Base-by-base conservation (phyloP, 2,113 vertebrate genomes). In the Recurvirostra avosetta region DNA sequence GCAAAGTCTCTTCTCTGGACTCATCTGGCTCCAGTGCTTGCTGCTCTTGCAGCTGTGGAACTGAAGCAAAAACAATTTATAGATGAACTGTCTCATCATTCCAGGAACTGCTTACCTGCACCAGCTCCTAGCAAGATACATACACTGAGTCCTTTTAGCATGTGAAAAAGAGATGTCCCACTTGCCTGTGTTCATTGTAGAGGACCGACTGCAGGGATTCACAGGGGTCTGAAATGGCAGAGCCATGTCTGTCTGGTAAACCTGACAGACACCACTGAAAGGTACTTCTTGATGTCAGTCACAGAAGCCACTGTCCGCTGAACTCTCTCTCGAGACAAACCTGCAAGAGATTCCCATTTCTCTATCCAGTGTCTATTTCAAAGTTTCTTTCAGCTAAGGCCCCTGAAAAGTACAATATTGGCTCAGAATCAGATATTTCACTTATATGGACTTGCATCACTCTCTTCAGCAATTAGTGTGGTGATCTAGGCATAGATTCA, bases 31-130 rank as follows among this genome's bases (percentile, higher is more conserved):
- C 87, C 81, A 80, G 73, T 0, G 7, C 73, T 78, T 92, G 65
- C 81, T 94, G 94, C 84, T 96, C 78, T 50, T 85, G 93, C 95
- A 83, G 90, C 94, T 90, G 90, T 95, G 96, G 71, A 91, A 78
- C 67, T 89, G 80, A 88, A 76, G 86, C 73, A 94, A 71, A 87
- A 92, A 75, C 86, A 87, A 30, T 92, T 97, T 96, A 93, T 85
- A 95, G 96, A 94, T 43, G 92, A 94, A 92, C 72, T 91, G 71
- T 67, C 86, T 95, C 84, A 79, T 68, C 12, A 0, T 93, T 96
- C 88, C 74, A 91, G 77, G 85, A 96, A 49, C 81, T 13, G 16
- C 90, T 78, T 93, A 65, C 90, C 76, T 96, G 86, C 74, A 72
- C 63, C 40, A 50, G 68, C 62, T 79, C 79, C 65, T 41, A 36